Evolutionary conservation across 2,113 vertebrate genomes (phyloP).

Genomic region (Trogon surrucura): DNA sequence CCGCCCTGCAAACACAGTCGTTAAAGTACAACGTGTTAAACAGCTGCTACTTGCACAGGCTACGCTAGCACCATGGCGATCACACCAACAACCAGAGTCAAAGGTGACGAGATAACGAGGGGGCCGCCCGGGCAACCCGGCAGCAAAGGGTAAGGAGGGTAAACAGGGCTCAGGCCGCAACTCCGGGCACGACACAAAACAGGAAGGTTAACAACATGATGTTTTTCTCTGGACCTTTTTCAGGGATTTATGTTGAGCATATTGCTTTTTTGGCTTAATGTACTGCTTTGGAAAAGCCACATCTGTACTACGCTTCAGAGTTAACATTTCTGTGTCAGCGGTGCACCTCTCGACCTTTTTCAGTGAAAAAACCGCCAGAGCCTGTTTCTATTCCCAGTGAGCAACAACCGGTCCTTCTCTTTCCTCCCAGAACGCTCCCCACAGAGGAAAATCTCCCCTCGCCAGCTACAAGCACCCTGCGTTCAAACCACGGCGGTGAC

Average conservation of each 20-base stretch:
- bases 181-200: constrained; percentile 61
- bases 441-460: not conserved
- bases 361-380: not conserved
- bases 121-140: constrained; percentile 46
- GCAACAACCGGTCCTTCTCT: not conserved
- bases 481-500: accelerated
- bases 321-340: not conserved
- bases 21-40: constrained; percentile 56
- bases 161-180: constrained; percentile 69
- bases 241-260: not conserved
- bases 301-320: not conserved
- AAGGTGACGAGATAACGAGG: constrained; percentile 54
- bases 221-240: not conserved
- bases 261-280: not conserved
- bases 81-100: constrained; percentile 35
- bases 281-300: not conserved
- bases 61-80: constrained; percentile 73
- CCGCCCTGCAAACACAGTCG: constrained; percentile 65
- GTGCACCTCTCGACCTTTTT: not conserved
- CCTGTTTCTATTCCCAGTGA: not conserved
- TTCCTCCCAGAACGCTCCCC: not conserved
- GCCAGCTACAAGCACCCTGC: accelerated
- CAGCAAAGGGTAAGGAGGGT: constrained; percentile 69
- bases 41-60: constrained; percentile 73
- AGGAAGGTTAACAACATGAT: accelerated